phyloP scores from a whole-genome alignment of 2,888 invertebrate genomes.

The Mycalesis mineus region DNA sequence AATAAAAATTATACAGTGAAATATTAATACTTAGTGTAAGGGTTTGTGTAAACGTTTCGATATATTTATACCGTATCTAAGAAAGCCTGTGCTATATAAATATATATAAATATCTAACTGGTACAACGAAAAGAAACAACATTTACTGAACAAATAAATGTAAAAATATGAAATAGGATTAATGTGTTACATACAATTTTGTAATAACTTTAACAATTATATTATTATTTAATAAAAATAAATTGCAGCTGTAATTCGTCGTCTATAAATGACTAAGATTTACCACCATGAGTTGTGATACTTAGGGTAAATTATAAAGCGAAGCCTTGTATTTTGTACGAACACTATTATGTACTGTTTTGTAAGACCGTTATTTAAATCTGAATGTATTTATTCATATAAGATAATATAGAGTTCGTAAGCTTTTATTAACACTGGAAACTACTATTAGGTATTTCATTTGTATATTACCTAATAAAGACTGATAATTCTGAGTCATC shows the following conservation, averaged over 20 bases:
- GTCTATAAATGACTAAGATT: background rate
- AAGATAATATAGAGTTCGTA: background rate
- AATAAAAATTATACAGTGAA: background rate
- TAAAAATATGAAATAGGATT: background rate
- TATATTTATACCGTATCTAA: no score
- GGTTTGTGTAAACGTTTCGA: background rate
- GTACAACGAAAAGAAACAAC: background rate
- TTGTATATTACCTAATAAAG: background rate
- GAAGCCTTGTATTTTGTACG: constrained; percentile 15
- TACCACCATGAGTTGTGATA: constrained; percentile 5
- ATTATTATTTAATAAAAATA: background rate
- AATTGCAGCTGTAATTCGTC: background rate
- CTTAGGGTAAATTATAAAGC: constrained; percentile 2
- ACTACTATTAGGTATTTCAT: background rate
- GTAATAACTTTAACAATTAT: background rate
- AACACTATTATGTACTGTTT: background rate
- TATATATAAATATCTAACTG: background rate
- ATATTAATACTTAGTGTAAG: background rate
- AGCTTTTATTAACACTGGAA: background rate
- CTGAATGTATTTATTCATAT: background rate
- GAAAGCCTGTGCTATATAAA: no score
- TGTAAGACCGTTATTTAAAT: background rate
- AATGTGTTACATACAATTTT: background rate
- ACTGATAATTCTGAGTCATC: background rate
- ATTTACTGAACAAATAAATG: background rate